These are phyloP conservation scores for Cygnus buccinator DNA, from an alignment of 2,113 vertebrate genomes.

Conservation along the genomic window DNA sequence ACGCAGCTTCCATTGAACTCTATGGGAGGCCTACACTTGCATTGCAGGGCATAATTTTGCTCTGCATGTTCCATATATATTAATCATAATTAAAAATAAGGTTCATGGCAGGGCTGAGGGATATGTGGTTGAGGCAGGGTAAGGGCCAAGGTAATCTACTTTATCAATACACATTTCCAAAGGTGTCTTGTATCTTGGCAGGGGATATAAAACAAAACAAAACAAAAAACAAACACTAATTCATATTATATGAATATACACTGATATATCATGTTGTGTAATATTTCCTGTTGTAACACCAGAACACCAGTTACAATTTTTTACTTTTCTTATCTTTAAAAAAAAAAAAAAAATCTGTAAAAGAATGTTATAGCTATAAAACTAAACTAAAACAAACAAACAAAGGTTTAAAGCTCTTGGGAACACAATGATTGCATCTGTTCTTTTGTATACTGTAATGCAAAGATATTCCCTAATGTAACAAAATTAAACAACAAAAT, in stretches of 20 bases:
- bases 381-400: not conserved
- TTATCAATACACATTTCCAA: not conserved
- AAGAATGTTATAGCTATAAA: not conserved
- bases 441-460: not conserved
- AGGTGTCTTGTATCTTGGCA: not conserved
- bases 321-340: not conserved
- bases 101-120: not conserved
- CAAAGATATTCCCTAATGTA: not conserved
- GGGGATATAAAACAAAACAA: not conserved
- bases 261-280: not conserved
- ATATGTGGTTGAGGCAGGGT: not conserved
- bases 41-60: not conserved
- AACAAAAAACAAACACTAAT: not conserved
- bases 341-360: not conserved
- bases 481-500: not conserved
- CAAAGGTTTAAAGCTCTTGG: not conserved
- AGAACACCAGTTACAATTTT: not conserved
- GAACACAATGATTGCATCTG: not conserved
- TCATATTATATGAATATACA: not conserved
- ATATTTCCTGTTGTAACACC: not conserved
- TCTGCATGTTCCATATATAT: not conserved
- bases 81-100: not conserved
- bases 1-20: not conserved
- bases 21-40: not conserved
- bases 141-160: not conserved